Conservation (phyloP, 2,888 invertebrate species). For the Philopedon plagiatum region DNA sequence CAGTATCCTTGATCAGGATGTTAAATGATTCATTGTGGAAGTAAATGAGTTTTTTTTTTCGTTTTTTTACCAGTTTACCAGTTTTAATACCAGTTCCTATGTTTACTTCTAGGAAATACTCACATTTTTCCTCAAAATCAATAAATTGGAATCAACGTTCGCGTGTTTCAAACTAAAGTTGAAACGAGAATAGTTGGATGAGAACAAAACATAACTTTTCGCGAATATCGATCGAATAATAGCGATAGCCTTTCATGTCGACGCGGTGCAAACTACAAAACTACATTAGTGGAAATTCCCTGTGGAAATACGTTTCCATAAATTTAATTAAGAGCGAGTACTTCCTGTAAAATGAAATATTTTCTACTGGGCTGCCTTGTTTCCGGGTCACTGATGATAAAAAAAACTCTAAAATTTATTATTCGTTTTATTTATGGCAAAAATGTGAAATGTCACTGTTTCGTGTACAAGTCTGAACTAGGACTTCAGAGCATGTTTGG, state of each 20-base stretch:
- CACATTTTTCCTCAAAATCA: slow-evolving; percentile 8
- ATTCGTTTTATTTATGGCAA: no score
- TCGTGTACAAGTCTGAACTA: no score
- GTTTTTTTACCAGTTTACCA: no score
- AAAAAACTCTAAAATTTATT: no score
- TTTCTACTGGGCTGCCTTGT: not conserved
- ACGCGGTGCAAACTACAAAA: slow-evolving; percentile 41
- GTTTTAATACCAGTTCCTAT: not conserved
- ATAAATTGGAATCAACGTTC: slow-evolving; percentile 9
- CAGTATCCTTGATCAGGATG: no score
- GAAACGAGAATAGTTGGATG: slow-evolving; percentile 66
- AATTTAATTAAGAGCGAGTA: slow-evolving; percentile 42
- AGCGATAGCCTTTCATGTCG: slow-evolving; percentile 37
- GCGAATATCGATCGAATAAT: slow-evolving; percentile 39
- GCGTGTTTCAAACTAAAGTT: slow-evolving; percentile 15
- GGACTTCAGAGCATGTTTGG: no score
- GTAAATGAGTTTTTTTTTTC: no score
- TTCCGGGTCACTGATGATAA: not conserved
- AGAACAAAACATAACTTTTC: slow-evolving; percentile 45
- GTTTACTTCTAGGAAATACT: not conserved
- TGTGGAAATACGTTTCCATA: slow-evolving; percentile 39
- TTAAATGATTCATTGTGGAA: no score
- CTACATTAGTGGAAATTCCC: slow-evolving; percentile 44
- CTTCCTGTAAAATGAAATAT: slow-evolving; percentile 42
- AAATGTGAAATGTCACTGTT: no score